These are phyloP conservation scores for Hydractinia echinata DNA, from an alignment of 30 jellyfish, hydroid and myxozoan genomes.

Conservation along the genomic window DNA sequence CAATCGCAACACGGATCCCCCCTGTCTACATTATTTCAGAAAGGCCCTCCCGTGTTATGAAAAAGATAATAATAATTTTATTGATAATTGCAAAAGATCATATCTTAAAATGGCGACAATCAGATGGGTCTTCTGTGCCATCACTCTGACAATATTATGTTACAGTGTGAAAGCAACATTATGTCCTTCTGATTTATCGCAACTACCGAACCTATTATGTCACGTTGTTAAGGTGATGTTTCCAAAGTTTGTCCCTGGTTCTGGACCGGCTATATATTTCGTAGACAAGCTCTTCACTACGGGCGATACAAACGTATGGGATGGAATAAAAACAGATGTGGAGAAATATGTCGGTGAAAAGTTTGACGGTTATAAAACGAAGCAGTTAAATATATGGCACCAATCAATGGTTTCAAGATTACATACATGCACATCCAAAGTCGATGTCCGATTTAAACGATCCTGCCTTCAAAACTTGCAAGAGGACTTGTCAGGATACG, in stretches of 20 bases:
- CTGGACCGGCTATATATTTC: neutral
- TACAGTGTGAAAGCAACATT: neutral
- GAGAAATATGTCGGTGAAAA: constrained; percentile 19
- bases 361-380: neutral
- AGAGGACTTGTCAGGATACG: constrained; percentile 23
- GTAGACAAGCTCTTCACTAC: neutral
- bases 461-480: constrained; percentile 10
- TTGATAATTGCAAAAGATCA: no score
- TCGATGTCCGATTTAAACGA: neutral
- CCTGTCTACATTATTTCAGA: no score
- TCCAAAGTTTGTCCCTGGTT: constrained; percentile 1
- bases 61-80: no score
- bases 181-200: neutral
- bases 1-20: no score
- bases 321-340: neutral
- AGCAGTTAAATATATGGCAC: constrained; percentile 1
- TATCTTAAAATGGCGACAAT: no score
- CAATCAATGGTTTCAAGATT: constrained; percentile 12
- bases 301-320: constrained; percentile 7
- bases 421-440: neutral
- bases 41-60: no score
- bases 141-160: neutral
- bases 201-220: neutral
- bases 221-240: neutral
- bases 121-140: neutral